These are phyloP conservation scores for Thunnus thynnus DNA, from an alignment of 2,113 vertebrate species.

Conservation along the genomic window DNA sequence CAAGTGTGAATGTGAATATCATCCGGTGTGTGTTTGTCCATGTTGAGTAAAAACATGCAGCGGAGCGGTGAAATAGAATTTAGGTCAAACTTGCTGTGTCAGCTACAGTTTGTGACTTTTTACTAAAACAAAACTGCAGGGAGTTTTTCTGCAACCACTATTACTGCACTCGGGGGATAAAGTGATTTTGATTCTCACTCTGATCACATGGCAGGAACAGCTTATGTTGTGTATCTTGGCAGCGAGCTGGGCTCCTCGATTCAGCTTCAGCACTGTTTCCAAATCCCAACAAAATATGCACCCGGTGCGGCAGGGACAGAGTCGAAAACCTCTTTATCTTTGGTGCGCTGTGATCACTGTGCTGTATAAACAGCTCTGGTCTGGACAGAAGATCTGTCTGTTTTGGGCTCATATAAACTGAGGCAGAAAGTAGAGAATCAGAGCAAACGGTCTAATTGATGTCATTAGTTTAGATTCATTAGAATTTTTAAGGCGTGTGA, in stretches of 20 bases:
- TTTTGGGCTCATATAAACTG: slow-evolving; percentile 29
- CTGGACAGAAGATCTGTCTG: slow-evolving; percentile 18
- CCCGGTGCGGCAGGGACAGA: slow-evolving; percentile 9
- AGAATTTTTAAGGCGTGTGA: background rate
- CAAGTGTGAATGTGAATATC: too few relatives aligned
- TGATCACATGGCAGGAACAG: slow-evolving; percentile 41
- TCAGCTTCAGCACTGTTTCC: slow-evolving; percentile 26
- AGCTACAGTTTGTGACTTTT: slow-evolving; percentile 10
- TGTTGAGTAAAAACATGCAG: background rate
- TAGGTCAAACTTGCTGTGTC: slow-evolving; percentile 23
- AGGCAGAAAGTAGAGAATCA: slow-evolving; percentile 4
- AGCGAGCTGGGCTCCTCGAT: slow-evolving; percentile 16
- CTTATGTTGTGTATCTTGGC: slow-evolving; percentile 53
- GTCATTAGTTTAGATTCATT: background rate
- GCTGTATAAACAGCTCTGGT: slow-evolving; percentile 33
- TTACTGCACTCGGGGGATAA: slow-evolving; percentile 28
- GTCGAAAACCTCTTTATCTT: slow-evolving; percentile 17
- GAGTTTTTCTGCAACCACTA: slow-evolving; percentile 21
- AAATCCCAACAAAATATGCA: slow-evolving; percentile 52
- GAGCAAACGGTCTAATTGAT: background rate
- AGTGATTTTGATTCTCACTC: slow-evolving; percentile 59
- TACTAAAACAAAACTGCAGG: slow-evolving; percentile 26
- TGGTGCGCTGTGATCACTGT: slow-evolving; percentile 39
- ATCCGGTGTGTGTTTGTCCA: too few relatives aligned
- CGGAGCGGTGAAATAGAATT: slow-evolving; percentile 12